Evolutionary conservation across 2,797 vertebrate species (phyloP).

Genomic region (Dromococcyx pavoninus): DNA sequence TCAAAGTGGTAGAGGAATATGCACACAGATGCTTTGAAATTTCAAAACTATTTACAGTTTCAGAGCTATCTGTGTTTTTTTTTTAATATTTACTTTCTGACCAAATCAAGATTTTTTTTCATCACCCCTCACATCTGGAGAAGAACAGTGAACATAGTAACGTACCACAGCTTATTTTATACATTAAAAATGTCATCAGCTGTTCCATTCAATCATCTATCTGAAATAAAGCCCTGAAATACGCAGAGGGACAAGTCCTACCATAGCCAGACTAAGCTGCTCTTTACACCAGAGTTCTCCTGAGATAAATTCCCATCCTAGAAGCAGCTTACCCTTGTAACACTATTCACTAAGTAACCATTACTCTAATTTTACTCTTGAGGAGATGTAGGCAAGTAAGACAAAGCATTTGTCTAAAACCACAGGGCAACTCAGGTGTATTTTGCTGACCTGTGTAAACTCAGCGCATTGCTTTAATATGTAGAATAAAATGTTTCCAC

Average conservation of each 20-base stretch:
- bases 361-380: slow-evolving; percentile 16
- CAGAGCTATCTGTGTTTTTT: background rate
- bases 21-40: background rate
- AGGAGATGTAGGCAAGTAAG: background rate
- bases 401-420: background rate
- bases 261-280: background rate
- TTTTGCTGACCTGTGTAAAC: background rate
- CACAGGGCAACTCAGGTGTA: background rate
- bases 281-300: slow-evolving; percentile 1
- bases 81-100: background rate
- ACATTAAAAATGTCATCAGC: background rate
- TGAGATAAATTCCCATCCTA: background rate
- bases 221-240: background rate
- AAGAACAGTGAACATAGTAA: background rate
- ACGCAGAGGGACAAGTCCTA: background rate
- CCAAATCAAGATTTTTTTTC: background rate
- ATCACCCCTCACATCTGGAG: background rate
- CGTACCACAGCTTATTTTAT: background rate
- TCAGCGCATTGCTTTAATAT: background rate
- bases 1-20: background rate
- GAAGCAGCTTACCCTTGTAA: slow-evolving; percentile 3
- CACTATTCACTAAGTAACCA: background rate
- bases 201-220: background rate
- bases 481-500: background rate
- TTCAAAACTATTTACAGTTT: background rate